Percentiles rank a stretch among this genome's conserved stretches.
Evolutionary conservation across 2,797 vertebrate genomes (phyloP).

Genomic region (Lycodopsis pacificus): DNA sequence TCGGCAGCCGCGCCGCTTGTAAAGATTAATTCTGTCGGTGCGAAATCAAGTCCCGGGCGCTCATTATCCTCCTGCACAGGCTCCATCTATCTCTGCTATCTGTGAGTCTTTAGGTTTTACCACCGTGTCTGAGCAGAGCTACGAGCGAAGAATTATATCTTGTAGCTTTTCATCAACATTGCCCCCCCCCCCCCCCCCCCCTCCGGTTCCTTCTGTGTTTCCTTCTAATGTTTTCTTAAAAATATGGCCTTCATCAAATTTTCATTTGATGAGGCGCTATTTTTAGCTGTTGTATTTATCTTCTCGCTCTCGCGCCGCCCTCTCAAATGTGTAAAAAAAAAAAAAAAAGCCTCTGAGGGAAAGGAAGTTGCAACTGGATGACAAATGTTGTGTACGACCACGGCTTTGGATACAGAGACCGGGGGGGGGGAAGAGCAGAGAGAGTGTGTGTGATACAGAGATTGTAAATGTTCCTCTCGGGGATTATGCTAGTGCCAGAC

Average conservation of each 20-base stretch:
- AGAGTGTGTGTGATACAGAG: slow-evolving; percentile 11
- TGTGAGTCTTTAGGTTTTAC: slow-evolving; percentile 15
- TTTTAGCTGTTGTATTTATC: slow-evolving; percentile 68
- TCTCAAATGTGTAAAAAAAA: slow-evolving; percentile 44
- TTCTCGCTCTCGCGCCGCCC: slow-evolving; percentile 47
- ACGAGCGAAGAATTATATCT: slow-evolving; percentile 40
- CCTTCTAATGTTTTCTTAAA: slow-evolving; percentile 53
- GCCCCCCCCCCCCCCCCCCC: not conserved
- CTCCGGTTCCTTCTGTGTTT: slow-evolving; percentile 46
- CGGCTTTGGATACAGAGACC: slow-evolving; percentile 17
- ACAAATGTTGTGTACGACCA: slow-evolving; percentile 27
- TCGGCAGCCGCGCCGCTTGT: slow-evolving; percentile 37
- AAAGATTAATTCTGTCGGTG: slow-evolving; percentile 52
- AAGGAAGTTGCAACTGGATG: slow-evolving; percentile 36
- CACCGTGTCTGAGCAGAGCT: slow-evolving; percentile 33
- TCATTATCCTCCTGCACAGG: slow-evolving; percentile 49
- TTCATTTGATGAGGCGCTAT: slow-evolving; percentile 64
- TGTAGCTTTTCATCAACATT: slow-evolving; percentile 51
- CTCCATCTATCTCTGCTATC: slow-evolving; percentile 31
- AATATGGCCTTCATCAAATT: slow-evolving; percentile 57
- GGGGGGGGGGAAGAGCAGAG: not conserved
- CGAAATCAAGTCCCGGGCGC: slow-evolving; percentile 47
- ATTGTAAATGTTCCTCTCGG: slow-evolving; percentile 47
- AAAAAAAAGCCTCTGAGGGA: slow-evolving; percentile 30
- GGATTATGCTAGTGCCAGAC: slow-evolving; percentile 59